Conservation (phyloP, 2,113 vertebrate genomes). For the Pituophis catenifer region DNA sequence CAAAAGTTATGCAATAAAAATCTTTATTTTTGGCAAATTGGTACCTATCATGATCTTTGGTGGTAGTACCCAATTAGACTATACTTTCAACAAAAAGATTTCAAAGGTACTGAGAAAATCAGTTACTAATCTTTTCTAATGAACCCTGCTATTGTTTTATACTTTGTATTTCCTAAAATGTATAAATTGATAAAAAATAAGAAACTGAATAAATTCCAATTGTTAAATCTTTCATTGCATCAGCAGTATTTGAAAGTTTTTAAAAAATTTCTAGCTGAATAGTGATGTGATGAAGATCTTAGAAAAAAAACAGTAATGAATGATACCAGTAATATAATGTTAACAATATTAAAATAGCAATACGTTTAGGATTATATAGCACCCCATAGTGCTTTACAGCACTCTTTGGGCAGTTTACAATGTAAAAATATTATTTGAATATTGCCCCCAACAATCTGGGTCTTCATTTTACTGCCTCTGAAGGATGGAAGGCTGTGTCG, state of each 20-base stretch:
- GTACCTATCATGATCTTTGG: not conserved
- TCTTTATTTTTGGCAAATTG: not conserved
- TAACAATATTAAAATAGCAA: not conserved
- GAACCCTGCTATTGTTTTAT: not conserved
- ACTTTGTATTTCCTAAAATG: not conserved
- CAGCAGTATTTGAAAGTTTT: not conserved
- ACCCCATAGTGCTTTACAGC: not conserved
- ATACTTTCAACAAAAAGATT: not conserved
- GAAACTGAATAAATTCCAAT: not conserved
- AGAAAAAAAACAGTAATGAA: not conserved
- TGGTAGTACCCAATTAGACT: not conserved
- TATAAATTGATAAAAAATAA: not conserved
- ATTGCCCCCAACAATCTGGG: not conserved
- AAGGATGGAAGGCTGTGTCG: not conserved
- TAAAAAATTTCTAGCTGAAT: not conserved
- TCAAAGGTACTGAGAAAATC: not conserved
- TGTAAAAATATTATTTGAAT: not conserved
- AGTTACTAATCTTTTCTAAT: not conserved
- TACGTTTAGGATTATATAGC: not conserved
- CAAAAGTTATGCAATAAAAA: not conserved
- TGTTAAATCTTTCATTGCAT: not conserved
- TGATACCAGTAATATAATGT: not conserved
- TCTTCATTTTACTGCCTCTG: not conserved
- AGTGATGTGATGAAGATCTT: not conserved
- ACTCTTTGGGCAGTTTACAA: not conserved